Conservation (phyloP, 2,113 vertebrate species). For the Myiozetetes cayanensis region DNA sequence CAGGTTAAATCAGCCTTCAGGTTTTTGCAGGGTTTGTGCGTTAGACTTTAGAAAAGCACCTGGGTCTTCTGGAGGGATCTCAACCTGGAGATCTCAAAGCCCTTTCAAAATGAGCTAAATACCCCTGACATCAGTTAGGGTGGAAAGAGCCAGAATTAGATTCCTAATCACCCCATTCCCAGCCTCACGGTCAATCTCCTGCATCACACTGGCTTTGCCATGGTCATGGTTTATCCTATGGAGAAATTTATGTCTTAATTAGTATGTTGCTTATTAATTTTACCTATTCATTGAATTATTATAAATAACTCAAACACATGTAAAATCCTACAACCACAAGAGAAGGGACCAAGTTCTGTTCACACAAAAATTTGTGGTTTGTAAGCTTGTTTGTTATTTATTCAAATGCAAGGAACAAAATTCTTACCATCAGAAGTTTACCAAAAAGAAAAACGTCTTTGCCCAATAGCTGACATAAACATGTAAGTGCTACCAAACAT, state of each 20-base stretch:
- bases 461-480: conserved; percentile 57
- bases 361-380: fast-evolving
- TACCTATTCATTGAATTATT: neutral
- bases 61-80: neutral
- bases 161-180: neutral
- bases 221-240: neutral
- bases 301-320: neutral
- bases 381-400: neutral
- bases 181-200: neutral
- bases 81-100: neutral
- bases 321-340: neutral
- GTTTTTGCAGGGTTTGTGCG: neutral
- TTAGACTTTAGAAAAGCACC: neutral
- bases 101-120: neutral
- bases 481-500: conserved; percentile 50
- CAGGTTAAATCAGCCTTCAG: conserved; percentile 41
- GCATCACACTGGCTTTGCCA: neutral
- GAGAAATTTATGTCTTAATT: neutral
- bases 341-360: neutral
- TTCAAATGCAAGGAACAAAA: conserved; percentile 16
- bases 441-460: conserved; percentile 32
- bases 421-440: conserved; percentile 8
- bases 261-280: neutral
- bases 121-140: neutral
- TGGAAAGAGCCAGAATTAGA: neutral